Evolutionary conservation across 92 coral and sea anemone genomes (phyloP), one percentile per base, ranked within the genome.

Genomic region (Epizoanthus fatuus): DNA sequence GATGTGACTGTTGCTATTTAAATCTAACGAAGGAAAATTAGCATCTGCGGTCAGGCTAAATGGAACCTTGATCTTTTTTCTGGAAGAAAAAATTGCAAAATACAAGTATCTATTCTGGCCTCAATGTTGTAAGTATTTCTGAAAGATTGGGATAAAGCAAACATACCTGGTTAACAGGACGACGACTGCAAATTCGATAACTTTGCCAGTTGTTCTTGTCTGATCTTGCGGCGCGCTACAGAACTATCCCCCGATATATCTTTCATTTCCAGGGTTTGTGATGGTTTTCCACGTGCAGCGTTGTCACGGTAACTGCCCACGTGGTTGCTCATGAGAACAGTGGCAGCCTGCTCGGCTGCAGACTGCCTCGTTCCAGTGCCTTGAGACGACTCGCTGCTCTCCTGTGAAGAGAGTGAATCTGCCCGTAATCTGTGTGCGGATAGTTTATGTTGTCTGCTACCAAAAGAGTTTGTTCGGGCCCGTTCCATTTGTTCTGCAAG

Each of bases 171-270:
- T 53, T 75, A 94, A 74, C 99, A 96, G 35, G 99, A 92, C 5
- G 99, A 96, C n/a, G 99, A 95, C 80, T 95, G 99, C 53, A 96
- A 88, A 82, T 93, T 89, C 16, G 96, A 92, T 71, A 96, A 62
- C 83, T 87, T 96, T 17, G 97, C 97, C 29, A 96, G 84, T 64
- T 95, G 95, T 35, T 92, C 94, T 56, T 87, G 86, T 85, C 87
- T 91, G 9, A 89, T 83, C 66, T 59, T 92, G 47, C 92, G 84
- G 45, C 85, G 91, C 25, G 75, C 89, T 1, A 16, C 9, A 42
- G 81, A 65, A 37, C 69, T 37, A 9, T 90, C 86, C 7, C 57
- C 65, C 55, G 79, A 54, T 22, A 87, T 69, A 16, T 70, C 88
- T 58, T 84, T 90, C 98, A 94, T 89, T 63, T 86, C 95, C 16